Percentiles rank a stretch among this genome's conserved stretches.
phyloP scores from a whole-genome alignment of 1,140 invertebrate genomes.

The Rhynchophorus ferrugineus region DNA sequence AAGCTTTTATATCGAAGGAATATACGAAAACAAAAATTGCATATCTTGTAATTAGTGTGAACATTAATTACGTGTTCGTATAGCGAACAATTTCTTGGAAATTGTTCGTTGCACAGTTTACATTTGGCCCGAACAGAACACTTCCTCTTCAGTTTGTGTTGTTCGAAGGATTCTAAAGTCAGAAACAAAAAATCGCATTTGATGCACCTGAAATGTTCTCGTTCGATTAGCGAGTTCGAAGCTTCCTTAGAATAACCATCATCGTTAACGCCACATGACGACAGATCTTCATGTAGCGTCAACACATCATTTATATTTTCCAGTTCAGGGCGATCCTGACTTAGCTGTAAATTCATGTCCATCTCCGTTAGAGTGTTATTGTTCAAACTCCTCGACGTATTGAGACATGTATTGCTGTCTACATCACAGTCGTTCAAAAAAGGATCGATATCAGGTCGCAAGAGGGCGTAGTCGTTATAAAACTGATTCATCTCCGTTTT shows the following conservation, averaged over 20 bases:
- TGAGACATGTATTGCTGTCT: background rate
- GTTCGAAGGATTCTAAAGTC: slow-evolving; percentile 2
- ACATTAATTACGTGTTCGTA: slow-evolving; percentile 7
- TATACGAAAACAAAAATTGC: slow-evolving; percentile 12
- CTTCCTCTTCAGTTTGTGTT: slow-evolving; percentile 8
- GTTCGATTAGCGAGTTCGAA: slow-evolving; percentile 1
- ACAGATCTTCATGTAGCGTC: background rate
- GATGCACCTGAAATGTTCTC: slow-evolving; percentile 2
- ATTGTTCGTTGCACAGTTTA: slow-evolving; percentile 1
- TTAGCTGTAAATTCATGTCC: background rate
- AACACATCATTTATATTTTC: background rate
- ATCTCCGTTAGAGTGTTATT: background rate
- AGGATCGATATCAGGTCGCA: slow-evolving; percentile 10
- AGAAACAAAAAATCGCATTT: slow-evolving; percentile 7
- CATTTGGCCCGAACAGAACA: slow-evolving; percentile 10
- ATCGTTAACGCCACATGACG: background rate
- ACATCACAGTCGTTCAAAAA: slow-evolving; percentile 2
- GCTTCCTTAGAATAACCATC: background rate
- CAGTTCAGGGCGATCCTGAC: background rate
- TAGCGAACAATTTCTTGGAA: background rate
- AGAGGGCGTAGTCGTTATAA: slow-evolving; percentile 11
- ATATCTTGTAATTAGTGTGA: slow-evolving; percentile 5
- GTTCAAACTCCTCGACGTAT: background rate
- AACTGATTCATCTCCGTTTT: slow-evolving; percentile 6
- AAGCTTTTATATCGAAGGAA: slow-evolving; percentile 5